These are phyloP conservation scores for Grapholita molesta DNA, from an alignment of 1,140 invertebrate species.

Conservation along the genomic window DNA sequence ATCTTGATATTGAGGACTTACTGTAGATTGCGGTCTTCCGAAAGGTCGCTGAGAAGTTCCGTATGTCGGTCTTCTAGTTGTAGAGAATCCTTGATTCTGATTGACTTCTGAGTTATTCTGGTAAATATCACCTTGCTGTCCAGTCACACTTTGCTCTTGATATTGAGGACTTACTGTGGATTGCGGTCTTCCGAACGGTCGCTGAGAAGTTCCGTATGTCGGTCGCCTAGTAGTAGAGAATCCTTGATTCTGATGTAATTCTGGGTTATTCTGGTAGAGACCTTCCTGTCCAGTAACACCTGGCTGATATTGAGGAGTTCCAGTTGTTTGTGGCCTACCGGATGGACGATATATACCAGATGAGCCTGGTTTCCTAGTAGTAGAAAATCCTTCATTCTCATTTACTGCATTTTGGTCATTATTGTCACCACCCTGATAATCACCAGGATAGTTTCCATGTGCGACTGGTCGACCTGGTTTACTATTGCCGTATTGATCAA, in stretches of 20 bases:
- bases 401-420: background rate
- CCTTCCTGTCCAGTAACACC: background rate
- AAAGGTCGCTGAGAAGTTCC: conserved; percentile 3
- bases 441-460: background rate
- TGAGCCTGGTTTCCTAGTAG: background rate
- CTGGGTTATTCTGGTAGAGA: background rate
- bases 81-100: background rate
- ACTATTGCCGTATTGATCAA: background rate
- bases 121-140: background rate
- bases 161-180: background rate
- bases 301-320: background rate
- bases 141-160: background rate
- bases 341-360: background rate
- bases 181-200: background rate
- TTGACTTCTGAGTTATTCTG: background rate
- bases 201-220: background rate
- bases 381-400: background rate
- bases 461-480: background rate
- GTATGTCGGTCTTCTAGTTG: background rate
- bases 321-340: background rate
- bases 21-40: background rate
- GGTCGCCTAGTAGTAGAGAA: background rate
- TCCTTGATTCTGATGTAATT: background rate
- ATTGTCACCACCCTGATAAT: background rate
- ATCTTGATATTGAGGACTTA: background rate